Percentiles rank a stretch among this genome's conserved stretches.
phyloP scores from a whole-genome alignment of 2,797 vertebrate genomes.

The Etheostoma perlongum region DNA sequence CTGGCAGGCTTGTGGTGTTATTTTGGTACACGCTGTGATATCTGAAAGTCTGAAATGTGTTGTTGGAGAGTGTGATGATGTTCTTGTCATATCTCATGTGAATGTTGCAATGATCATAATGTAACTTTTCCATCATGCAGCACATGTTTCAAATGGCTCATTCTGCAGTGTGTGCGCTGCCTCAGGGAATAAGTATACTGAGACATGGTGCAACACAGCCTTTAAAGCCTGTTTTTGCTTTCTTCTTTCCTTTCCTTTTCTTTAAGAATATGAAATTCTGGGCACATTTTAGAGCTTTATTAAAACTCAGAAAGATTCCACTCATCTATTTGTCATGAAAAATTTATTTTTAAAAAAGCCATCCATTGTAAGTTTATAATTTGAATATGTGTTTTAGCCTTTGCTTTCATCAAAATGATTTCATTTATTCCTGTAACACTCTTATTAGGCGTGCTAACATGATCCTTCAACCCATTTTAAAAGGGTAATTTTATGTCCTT shows the following conservation, averaged over 20 bases:
- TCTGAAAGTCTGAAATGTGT: conserved; percentile 28
- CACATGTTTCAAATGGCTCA: conserved; percentile 41
- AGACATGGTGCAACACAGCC: conserved; percentile 22
- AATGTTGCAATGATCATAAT: conserved; percentile 27
- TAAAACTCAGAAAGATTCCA: not conserved
- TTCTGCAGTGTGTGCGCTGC: conserved; percentile 7
- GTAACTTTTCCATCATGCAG: conserved; percentile 55
- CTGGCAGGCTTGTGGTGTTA: conserved; percentile 9
- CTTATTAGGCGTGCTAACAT: not conserved
- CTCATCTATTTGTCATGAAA: conserved; percentile 1
- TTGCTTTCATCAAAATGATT: conserved; percentile 17
- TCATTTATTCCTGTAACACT: not conserved
- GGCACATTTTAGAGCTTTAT: not conserved
- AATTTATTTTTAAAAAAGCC: not conserved
- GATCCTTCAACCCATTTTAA: not conserved
- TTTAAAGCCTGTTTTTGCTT: conserved; percentile 1
- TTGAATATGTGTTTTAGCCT: not conserved
- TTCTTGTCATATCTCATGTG: conserved; percentile 39
- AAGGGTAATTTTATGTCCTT: not conserved
- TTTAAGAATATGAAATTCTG: conserved; percentile 4
- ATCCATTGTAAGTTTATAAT: too few relatives aligned
- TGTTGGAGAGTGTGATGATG: conserved; percentile 1
- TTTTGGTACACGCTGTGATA: not conserved
- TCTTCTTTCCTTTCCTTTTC: not conserved
- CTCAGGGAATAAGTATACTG: conserved; percentile 25